Evolutionary conservation across 2,113 vertebrate species (phyloP).

Genomic region (Tangachromis dhanisi): DNA sequence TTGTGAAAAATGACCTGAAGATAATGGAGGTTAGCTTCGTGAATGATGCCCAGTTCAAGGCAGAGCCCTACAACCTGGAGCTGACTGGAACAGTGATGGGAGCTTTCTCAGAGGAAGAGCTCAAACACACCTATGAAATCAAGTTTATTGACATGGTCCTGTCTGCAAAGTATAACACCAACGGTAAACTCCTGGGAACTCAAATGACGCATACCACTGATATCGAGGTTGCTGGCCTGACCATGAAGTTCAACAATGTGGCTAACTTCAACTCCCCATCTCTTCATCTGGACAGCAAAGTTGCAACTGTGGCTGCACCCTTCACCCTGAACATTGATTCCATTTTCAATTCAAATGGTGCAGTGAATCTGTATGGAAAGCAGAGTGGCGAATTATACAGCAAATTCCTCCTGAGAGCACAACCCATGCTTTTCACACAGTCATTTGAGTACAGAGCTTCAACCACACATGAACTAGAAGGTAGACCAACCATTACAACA

Average conservation of each 20-base stretch:
- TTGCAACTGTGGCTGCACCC: conserved; percentile 71
- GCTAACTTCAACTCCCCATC: conserved; percentile 76
- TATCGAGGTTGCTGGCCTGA: conserved; percentile 74
- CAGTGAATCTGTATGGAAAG: conserved; percentile 68
- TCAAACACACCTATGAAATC: conserved; percentile 81
- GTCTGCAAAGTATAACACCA: conserved; percentile 77
- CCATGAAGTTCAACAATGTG: conserved; percentile 69
- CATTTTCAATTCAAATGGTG: conserved; percentile 77
- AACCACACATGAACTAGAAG: conserved; percentile 65
- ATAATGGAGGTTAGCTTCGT: conserved; percentile 68
- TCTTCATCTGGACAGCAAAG: conserved; percentile 73
- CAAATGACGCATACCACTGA: conserved; percentile 76
- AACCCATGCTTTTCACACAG: conserved; percentile 77
- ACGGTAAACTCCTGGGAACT: conserved; percentile 70
- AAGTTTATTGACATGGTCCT: conserved; percentile 69
- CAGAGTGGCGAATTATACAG: conserved; percentile 83
- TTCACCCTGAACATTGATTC: conserved; percentile 75
- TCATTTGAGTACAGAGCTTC: conserved; percentile 83
- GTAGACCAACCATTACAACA: conserved; percentile 54
- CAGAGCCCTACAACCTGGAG: conserved; percentile 74
- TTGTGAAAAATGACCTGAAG: conserved; percentile 77
- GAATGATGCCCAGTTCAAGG: conserved; percentile 75
- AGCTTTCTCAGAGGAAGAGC: conserved; percentile 68
- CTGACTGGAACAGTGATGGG: conserved; percentile 77
- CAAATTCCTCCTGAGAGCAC: conserved; percentile 83